A percentile compares a stretch with the other conserved stretches of the same genome.
phyloP scores from a whole-genome alignment of 35 echinoderm and acorn worm species.

The Lytechinus variegatus region DNA sequence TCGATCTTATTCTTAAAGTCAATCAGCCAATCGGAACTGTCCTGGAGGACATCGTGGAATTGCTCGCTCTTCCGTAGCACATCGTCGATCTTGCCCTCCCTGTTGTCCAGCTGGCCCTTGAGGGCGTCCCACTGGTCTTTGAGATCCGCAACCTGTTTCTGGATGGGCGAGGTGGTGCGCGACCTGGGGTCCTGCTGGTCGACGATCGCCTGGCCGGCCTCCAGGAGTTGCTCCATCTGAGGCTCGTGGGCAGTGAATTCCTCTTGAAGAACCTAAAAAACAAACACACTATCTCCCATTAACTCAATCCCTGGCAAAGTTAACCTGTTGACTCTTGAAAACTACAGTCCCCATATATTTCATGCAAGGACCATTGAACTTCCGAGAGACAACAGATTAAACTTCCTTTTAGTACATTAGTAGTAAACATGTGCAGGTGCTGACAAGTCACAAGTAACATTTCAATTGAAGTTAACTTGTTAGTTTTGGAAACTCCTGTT shows the following conservation, averaged over 20 bases:
- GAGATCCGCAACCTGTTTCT: conserved; percentile 81
- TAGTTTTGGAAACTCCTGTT: too few species aligned
- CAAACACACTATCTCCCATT: neutral
- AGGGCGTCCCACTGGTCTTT: conserved; percentile 86
- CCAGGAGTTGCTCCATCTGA: conserved; percentile 89
- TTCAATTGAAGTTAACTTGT: too few species aligned
- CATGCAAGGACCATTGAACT: too few species aligned
- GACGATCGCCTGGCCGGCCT: conserved; percentile 79
- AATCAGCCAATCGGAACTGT: conserved; percentile 88
- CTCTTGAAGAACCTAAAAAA: conserved; percentile 91
- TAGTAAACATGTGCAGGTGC: too few species aligned
- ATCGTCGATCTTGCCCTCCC: conserved; percentile 89
- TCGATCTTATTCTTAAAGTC: conserved; percentile 84
- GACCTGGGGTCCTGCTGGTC: conserved; percentile 77
- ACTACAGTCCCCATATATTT: too few species aligned
- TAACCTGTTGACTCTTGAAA: neutral
- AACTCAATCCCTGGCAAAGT: neutral
- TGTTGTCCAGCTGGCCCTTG: conserved; percentile 86
- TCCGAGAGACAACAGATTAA: too few species aligned
- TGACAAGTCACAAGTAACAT: too few species aligned
- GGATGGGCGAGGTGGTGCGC: conserved; percentile 73
- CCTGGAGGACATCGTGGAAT: conserved; percentile 92
- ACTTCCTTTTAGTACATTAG: neutral
- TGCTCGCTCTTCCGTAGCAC: conserved; percentile 87
- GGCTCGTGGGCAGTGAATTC: conserved; percentile 86